Conservation (phyloP, 35 echinoderm and acorn worm species). For the Heliocidaris erythrogramma region DNA sequence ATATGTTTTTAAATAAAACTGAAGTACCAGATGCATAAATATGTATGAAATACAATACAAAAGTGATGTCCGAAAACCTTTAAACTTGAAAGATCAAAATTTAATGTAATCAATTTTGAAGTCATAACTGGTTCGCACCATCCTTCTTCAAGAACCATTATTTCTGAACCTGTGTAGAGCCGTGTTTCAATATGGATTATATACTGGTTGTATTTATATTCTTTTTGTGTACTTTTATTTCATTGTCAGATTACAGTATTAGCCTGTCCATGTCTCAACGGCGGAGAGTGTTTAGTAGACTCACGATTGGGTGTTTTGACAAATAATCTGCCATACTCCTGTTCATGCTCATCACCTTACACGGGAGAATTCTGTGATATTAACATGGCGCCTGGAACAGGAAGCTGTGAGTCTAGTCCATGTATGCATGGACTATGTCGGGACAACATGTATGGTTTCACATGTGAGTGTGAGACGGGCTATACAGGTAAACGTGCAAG, state of each 20-base stretch:
- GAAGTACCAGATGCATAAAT: too few relatives aligned
- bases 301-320: constrained; percentile 37
- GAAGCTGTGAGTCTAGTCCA: constrained; percentile 51
- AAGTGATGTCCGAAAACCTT: too few relatives aligned
- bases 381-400: constrained; percentile 28
- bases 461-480: constrained; percentile 51
- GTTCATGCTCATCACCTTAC: constrained; percentile 44
- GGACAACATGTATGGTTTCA: constrained; percentile 26
- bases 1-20: too few relatives aligned
- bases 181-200: too few relatives aligned
- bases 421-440: constrained; percentile 58
- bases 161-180: too few relatives aligned
- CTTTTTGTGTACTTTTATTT: neutral
- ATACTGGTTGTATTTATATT: neutral
- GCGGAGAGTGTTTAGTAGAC: constrained; percentile 41
- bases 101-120: too few relatives aligned
- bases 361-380: constrained; percentile 51
- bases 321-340: constrained; percentile 17
- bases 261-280: constrained; percentile 54
- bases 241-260: neutral
- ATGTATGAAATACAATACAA: too few relatives aligned
- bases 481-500: constrained; percentile 40
- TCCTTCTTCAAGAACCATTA: too few relatives aligned
- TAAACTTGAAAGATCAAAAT: too few relatives aligned
- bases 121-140: too few relatives aligned